These are phyloP conservation scores for Labroides dimidiatus DNA, from an alignment of 2,797 vertebrate genomes.

Conservation along the genomic window DNA sequence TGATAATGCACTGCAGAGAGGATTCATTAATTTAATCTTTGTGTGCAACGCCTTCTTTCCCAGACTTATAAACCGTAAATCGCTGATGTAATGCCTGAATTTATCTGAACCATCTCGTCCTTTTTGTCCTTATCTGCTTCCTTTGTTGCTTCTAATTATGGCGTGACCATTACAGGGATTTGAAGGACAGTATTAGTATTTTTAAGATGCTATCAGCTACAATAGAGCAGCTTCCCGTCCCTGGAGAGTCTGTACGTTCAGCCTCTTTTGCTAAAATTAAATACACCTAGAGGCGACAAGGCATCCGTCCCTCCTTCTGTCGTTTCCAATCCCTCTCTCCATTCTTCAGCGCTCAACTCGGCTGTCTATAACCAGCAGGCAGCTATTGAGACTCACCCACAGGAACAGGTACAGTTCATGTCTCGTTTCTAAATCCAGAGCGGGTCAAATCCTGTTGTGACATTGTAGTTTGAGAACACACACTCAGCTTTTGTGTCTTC, in stretches of 20 bases:
- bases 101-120: neutral
- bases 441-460: slow-evolving; percentile 4
- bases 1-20: slow-evolving; percentile 3
- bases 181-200: slow-evolving; percentile 12
- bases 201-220: neutral
- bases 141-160: neutral
- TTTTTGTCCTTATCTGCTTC: neutral
- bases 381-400: slow-evolving; percentile 7
- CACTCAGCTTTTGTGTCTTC: neutral
- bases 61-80: neutral
- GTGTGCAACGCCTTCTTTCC: neutral
- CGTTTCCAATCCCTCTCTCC: slow-evolving; percentile 17
- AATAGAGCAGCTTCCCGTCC: slow-evolving; percentile 9
- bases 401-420: slow-evolving; percentile 7
- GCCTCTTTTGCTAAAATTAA: slow-evolving; percentile 50
- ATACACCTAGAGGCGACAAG: slow-evolving; percentile 29
- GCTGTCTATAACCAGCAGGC: slow-evolving; percentile 27
- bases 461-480: slow-evolving; percentile 4
- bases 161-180: neutral
- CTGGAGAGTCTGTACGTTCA: slow-evolving; percentile 26
- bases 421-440: slow-evolving; percentile 16
- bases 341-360: slow-evolving; percentile 4
- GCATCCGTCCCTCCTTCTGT: slow-evolving; percentile 39
- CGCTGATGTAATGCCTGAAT: neutral
- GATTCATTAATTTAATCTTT: slow-evolving; percentile 29